Base-by-base conservation (phyloP, 53 echinoderm and acorn worm species). In the Luidia sarsii region DNA sequence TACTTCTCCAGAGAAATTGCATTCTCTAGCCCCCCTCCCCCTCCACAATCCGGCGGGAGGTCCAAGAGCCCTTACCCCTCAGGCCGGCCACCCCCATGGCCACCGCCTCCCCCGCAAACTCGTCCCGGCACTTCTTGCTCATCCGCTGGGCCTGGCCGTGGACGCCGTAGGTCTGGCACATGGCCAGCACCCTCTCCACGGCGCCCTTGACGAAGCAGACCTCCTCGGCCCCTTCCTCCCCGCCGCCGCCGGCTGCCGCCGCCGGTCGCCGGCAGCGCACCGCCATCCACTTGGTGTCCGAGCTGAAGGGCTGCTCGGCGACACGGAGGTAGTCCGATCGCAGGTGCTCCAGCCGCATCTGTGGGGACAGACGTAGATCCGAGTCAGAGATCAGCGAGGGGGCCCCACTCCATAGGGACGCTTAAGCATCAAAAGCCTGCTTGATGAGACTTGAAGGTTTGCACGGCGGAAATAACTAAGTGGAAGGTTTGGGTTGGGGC, bases 241-340 rank as follows among this genome's bases (percentile, higher is more conserved):
- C 45, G n/a, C 0, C 32, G 70, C 15, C 59, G 53, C 46, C 71
- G 68, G 49, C 97, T 25, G 82, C 87, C 49, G 82, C 66, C 16
- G 63, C 45, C 0, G 22, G 70, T 8, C 59, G 53, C 46, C 71
- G 68, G 49, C 97, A 97, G 10, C 57, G 54, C 10, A 97, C 97
- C 0, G 84, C 89, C 97, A 97, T 97, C 86, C 86, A 91, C 53
- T 97, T 97, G 64, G 90, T 85, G 37, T 93, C 91, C 0, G 91
- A 97, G 63, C 72, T 97, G 89, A 97, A 97, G 22, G 97, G 91
- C 21, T 79, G 64, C 81, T 97, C 93, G 2, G 80, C 51, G 49
- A 87, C 74, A 63, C 91, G 59, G 28, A 81, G 83, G 87, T 97
- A 89, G 2, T 91, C 83, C 10, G 83, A 75, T 11, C 85, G 86